A percentile compares a stretch with the other conserved stretches of the same genome.
phyloP scores from a whole-genome alignment of 2,888 invertebrate species.

The Lasioglossum oenotherae region DNA sequence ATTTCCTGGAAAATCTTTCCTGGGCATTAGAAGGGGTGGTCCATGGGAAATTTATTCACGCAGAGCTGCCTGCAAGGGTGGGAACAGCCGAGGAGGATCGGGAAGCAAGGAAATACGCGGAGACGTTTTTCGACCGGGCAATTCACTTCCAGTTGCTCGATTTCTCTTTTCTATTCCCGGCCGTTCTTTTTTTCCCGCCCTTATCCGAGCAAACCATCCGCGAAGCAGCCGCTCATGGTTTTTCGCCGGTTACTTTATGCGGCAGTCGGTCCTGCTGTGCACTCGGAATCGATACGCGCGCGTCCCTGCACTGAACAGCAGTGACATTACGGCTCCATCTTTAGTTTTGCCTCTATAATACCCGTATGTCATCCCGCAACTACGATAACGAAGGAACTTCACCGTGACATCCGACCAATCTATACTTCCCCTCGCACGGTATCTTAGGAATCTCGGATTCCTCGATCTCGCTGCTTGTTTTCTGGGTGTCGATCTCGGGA shows the following conservation, averaged over 20 bases:
- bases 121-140: conserved; percentile 52
- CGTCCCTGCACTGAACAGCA: conserved; percentile 41
- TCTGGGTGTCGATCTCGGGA: not conserved
- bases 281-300: conserved; percentile 51
- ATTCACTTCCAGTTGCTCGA: conserved; percentile 63
- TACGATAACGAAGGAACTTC: conserved; percentile 42
- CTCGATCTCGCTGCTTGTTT: not conserved
- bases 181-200: conserved; percentile 26
- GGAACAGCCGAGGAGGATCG: not conserved
- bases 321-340: conserved; percentile 60
- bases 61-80: not conserved
- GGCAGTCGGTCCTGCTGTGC: conserved; percentile 45
- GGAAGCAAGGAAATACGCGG: conserved; percentile 46
- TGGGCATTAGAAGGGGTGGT: conserved; percentile 28
- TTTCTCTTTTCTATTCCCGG: conserved; percentile 48
- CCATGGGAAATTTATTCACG: conserved; percentile 52
- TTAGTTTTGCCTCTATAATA: conserved; percentile 56
- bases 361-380: conserved; percentile 37
- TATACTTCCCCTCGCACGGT: not conserved
- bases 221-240: conserved; percentile 54
- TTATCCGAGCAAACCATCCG: conserved; percentile 54
- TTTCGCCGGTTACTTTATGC: conserved; percentile 48
- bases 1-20: conserved; percentile 29
- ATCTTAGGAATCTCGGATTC: conserved; percentile 14
- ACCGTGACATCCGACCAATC: not conserved